Percentiles rank a stretch among this genome's conserved stretches.
Evolutionary conservation across 2,888 invertebrate species (phyloP).

Genomic region (Adelognathus sp.): DNA sequence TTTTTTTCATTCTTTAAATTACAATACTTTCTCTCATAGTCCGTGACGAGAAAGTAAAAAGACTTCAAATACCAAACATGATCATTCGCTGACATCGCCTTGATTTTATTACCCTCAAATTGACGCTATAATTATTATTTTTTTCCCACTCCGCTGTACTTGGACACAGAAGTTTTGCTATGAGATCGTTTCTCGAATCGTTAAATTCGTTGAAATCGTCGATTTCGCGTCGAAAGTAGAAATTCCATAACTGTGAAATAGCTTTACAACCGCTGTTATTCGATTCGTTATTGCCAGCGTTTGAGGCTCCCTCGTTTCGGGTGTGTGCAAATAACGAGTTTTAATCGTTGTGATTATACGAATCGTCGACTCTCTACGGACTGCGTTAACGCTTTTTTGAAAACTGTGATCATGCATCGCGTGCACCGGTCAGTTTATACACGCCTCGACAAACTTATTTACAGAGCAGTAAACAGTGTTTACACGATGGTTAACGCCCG

Average conservation of each 20-base stretch:
- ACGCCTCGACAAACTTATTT: conserved; percentile 69
- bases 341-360: conserved; percentile 56
- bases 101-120: conserved; percentile 51
- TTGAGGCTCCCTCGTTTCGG: neutral
- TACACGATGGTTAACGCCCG: conserved; percentile 71
- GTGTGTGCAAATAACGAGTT: conserved; percentile 48
- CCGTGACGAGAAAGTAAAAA: too few species aligned
- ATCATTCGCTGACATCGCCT: too few species aligned
- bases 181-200: conserved; percentile 36
- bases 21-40: too few species aligned
- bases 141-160: neutral
- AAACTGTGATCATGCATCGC: too few species aligned
- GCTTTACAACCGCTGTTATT: conserved; percentile 34
- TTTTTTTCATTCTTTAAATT: too few species aligned
- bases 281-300: conserved; percentile 16
- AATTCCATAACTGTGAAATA: neutral
- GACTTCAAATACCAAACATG: too few species aligned
- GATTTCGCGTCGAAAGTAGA: conserved; percentile 28
- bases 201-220: conserved; percentile 52
- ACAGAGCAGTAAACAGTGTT: conserved; percentile 73
- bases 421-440: neutral
- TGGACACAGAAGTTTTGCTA: neutral
- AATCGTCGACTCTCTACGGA: conserved; percentile 23
- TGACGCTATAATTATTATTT: conserved; percentile 22
- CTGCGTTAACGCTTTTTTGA: conserved; percentile 36